Evolutionary conservation across 2,888 invertebrate genomes (phyloP), one percentile per base, ranked within the genome.

Genomic region (Anorthoa munda): DNA sequence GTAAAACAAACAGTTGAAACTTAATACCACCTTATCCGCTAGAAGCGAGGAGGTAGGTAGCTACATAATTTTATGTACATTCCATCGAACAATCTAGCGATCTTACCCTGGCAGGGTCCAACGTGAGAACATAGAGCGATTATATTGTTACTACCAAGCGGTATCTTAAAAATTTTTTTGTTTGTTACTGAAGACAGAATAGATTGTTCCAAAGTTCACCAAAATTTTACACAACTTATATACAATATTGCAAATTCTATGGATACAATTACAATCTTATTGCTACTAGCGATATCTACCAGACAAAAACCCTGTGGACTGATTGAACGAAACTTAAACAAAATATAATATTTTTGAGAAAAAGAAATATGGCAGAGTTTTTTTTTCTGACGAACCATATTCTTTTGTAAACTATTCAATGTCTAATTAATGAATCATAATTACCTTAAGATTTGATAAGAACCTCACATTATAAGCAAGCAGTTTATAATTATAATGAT

Each of bases 21-120:
- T 81, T 86, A 82, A 88, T 83, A 67, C 79, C n/a, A 59, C 74
- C 61, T 75, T 81, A 82, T 81, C 81, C 77, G n/a, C 60, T 58
- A 51, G 61, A 45, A 75, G 45, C 53, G 68, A 58, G 23, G 59
- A 51, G 73, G 53, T 69, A 58, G 75, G 70, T 75, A 70, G 69
- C 55, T 72, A 81, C 75, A 79, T 88, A 87, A 85, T 88, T 87
- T 79, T 82, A 84, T 83, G 82, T 84, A 81, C 80, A 77, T 82
- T 85, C 72, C 71, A 81, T 86, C 68, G 81, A 83, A 83, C 75
- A 81, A 83, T 82, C 78, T 66, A 83, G 82, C 50, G 71, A 85
- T 85, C 77, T 83, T 78, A 71, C 55, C 23, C 46, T 66, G 56
- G 66, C 7, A 26, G 26, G 63, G 39, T 21, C 13, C 50, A 67